Evolutionary conservation across 2,797 vertebrate species (phyloP).

Genomic region (Xenopus petersii): DNA sequence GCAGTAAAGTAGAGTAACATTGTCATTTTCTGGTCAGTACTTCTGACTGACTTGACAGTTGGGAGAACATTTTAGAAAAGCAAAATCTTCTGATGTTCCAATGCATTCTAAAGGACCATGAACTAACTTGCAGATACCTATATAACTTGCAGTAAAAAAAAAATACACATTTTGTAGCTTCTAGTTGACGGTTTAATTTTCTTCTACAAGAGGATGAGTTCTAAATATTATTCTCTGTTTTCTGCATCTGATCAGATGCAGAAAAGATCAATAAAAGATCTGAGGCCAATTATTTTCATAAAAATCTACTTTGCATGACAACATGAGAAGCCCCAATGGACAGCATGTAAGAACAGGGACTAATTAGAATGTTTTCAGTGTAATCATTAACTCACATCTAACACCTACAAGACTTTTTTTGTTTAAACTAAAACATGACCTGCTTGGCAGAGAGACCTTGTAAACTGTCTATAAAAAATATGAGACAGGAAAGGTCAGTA

Average conservation of each 20-base stretch:
- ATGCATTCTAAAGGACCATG: no score
- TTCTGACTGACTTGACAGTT: no score
- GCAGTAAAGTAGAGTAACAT: no score
- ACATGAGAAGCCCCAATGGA: constrained; percentile 68
- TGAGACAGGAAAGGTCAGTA: constrained; percentile 77
- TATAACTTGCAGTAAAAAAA: no score
- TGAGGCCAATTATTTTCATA: constrained; percentile 74
- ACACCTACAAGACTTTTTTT: constrained; percentile 72
- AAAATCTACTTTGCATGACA: constrained; percentile 72
- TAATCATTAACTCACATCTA: constrained; percentile 79
- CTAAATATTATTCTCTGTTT: constrained; percentile 45
- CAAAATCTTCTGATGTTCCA: no score
- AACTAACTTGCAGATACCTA: no score
- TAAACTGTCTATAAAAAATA: constrained; percentile 76
- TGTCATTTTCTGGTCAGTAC: no score
- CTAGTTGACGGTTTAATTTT: background rate
- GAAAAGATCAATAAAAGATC: constrained; percentile 64
- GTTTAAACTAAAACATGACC: constrained; percentile 81
- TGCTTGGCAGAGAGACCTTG: constrained; percentile 72
- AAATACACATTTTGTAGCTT: no score
- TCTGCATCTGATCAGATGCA: constrained; percentile 51
- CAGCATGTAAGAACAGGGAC: constrained; percentile 70
- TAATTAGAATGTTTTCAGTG: constrained; percentile 77
- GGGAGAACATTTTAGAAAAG: no score
- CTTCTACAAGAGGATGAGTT: background rate